A percentile compares a stretch with the other conserved stretches of the same genome.
Evolutionary conservation across 2,888 invertebrate genomes (phyloP).

Genomic region (Neoscelio sp.): DNA sequence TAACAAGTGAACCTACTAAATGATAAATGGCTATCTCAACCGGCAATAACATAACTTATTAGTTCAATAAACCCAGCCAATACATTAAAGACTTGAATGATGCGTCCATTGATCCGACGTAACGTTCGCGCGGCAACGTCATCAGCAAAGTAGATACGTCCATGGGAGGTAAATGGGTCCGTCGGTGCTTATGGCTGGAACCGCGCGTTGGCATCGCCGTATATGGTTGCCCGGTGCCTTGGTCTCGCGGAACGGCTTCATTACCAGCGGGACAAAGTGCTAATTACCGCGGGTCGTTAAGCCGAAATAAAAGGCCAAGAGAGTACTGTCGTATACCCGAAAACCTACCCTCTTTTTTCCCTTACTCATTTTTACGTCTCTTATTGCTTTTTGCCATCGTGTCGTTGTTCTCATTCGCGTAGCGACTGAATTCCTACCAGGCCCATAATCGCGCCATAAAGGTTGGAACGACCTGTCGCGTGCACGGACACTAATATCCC

Average conservation of each 20-base stretch:
- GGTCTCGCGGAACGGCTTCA: conserved; percentile 74
- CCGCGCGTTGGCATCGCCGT: conserved; percentile 61
- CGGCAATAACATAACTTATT: not conserved
- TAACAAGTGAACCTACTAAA: too few relatives aligned
- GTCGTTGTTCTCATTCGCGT: conserved; percentile 39
- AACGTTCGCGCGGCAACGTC: conserved; percentile 31
- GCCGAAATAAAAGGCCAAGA: conserved; percentile 69
- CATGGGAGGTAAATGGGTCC: conserved; percentile 66
- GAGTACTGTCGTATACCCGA: conserved; percentile 57
- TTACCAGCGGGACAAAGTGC: conserved; percentile 74
- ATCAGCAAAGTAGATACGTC: conserved; percentile 46
- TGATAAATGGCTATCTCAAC: too few relatives aligned
- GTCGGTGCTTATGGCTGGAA: conserved; percentile 54
- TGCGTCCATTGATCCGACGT: conserved; percentile 54
- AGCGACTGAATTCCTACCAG: conserved; percentile 65
- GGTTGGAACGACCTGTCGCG: conserved; percentile 55
- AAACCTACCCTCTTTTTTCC: conserved; percentile 52
- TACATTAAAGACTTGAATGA: conserved; percentile 42
- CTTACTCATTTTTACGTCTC: conserved; percentile 17
- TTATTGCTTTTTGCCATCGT: conserved; percentile 22
- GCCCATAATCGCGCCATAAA: conserved; percentile 59
- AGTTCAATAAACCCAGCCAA: not conserved
- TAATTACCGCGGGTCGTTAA: conserved; percentile 77
- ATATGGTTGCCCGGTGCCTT: conserved; percentile 52
- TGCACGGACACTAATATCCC: conserved; percentile 58